Base-by-base conservation (phyloP, 2,113 vertebrate genomes). In the Gymnorhina tibicen region DNA sequence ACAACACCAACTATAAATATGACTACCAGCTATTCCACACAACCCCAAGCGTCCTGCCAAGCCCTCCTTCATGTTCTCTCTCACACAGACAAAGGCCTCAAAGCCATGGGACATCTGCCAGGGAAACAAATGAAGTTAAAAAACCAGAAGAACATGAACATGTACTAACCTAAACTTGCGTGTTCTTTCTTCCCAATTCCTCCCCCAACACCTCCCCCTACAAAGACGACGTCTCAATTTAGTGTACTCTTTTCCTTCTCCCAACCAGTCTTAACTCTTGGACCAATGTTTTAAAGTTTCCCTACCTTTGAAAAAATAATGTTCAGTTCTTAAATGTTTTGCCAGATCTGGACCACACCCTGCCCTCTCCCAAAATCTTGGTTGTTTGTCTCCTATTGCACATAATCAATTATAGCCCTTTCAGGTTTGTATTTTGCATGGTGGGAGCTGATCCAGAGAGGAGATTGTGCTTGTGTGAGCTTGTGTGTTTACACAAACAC, bases 61-160 rank as follows among this genome's bases (percentile, higher is more conserved):
- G 90, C 95, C 93, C 91, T 97, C 91, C 96, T 96, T 94, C 96
- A 17, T 94, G 91, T 96, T 96, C 95, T 93, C 96, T 96, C 96
- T 97, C 96, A 92, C 97, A 96, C 96, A 97, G 95, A 97, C 97
- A 97, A 97, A 97, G 97, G 96, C 97, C 97, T 97, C 93, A 96
- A 91, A 97, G 97, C 96, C 85, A 96, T 94, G 97, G 97, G 97
- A 96, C 93, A 96, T 93, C 93, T 96, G 97, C 97, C 97, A 97
- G 89, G 86, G 96, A 97, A 97, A 75, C 95, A 96, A 96, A 96
- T 97, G 95, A 97, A 97, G 96, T 95, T 96, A 97, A 97, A 97
- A 96, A 97, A 96, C 95, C 97, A 97, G 97, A 96, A 96, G 93
- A 95, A 95, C 96, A 93, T 24, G 93, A 97, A 97, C 97, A 97